Percentiles rank a stretch among this genome's conserved stretches.
Evolutionary conservation across 2,888 invertebrate genomes (phyloP).

Genomic region (Himalopsyche kuldschensis): DNA sequence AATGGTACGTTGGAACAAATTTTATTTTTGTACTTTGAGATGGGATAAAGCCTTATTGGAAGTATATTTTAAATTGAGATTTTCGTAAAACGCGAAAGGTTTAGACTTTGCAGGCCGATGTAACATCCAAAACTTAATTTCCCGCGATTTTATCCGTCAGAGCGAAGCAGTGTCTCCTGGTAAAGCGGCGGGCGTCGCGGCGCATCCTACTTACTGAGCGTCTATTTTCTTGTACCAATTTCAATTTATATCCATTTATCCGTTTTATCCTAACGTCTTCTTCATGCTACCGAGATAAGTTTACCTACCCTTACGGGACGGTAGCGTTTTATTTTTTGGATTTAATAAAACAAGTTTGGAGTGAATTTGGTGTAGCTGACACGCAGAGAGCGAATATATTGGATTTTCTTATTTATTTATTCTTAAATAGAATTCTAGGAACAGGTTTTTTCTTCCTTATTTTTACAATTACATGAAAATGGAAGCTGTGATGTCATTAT

Average conservation of each 20-base stretch:
- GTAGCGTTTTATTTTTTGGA: slow-evolving; percentile 23
- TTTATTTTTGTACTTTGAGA: not conserved
- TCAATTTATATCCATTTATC: slow-evolving; percentile 39
- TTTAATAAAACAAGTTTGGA: slow-evolving; percentile 19
- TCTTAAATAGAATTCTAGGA: not conserved
- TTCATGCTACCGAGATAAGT: slow-evolving; percentile 23
- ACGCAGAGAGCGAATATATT: not conserved
- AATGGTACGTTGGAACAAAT: no score
- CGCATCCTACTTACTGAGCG: slow-evolving; percentile 5
- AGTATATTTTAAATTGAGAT: not conserved
- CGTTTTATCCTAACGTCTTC: slow-evolving; percentile 30
- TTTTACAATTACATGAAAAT: no score
- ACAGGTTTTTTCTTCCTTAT: not conserved
- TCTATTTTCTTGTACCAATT: slow-evolving; percentile 36
- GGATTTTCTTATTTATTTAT: not conserved
- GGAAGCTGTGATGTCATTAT: no score
- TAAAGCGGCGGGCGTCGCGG: slow-evolving; percentile 3
- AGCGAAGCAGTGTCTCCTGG: slow-evolving; percentile 5
- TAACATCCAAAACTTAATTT: slow-evolving; percentile 34
- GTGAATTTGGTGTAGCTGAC: not conserved
- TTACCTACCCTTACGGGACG: slow-evolving; percentile 13
- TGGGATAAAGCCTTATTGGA: not conserved
- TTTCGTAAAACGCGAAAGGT: slow-evolving; percentile 5
- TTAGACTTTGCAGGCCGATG: not conserved
- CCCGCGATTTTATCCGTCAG: slow-evolving; percentile 30